Conservation (phyloP, 2,113 vertebrate species). For the Upupa epops region DNA sequence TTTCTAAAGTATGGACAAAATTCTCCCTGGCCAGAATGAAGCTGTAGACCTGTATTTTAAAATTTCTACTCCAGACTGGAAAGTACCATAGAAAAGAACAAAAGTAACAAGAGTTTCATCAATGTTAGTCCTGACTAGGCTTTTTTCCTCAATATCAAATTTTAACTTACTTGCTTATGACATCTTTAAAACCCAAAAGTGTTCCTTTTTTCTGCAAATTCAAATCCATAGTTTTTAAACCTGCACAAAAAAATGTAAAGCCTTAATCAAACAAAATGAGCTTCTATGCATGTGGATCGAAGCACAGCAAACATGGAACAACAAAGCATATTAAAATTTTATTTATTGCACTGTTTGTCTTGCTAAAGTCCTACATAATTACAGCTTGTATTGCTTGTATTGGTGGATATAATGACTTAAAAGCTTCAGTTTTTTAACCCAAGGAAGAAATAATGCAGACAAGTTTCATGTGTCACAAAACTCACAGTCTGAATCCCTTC, state of each 20-base stretch:
- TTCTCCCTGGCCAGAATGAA: not conserved
- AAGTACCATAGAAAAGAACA: not conserved
- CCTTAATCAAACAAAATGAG: not conserved
- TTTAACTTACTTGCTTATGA: constrained; percentile 61
- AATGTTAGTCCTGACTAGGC: not conserved
- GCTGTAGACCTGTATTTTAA: not conserved
- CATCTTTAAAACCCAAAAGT: constrained; percentile 34
- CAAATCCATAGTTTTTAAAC: constrained; percentile 63
- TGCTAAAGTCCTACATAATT: not conserved
- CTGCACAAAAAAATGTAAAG: constrained; percentile 49
- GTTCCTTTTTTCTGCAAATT: constrained; percentile 56
- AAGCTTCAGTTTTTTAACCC: not conserved
- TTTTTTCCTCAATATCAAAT: not conserved
- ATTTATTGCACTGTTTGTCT: not conserved
- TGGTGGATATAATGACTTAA: not conserved
- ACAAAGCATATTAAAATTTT: not conserved
- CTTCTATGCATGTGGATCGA: not conserved
- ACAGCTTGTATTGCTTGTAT: not conserved
- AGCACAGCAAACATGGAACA: not conserved
- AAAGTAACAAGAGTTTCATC: not conserved
- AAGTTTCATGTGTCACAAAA: not conserved
- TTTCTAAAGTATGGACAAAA: not conserved
- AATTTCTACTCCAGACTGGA: not conserved
- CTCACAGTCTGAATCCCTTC: not conserved
- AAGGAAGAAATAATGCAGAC: not conserved